These are phyloP conservation scores for Epistrophe grossulariae DNA, from an alignment of 2,888 invertebrate genomes.

Conservation along the genomic window DNA sequence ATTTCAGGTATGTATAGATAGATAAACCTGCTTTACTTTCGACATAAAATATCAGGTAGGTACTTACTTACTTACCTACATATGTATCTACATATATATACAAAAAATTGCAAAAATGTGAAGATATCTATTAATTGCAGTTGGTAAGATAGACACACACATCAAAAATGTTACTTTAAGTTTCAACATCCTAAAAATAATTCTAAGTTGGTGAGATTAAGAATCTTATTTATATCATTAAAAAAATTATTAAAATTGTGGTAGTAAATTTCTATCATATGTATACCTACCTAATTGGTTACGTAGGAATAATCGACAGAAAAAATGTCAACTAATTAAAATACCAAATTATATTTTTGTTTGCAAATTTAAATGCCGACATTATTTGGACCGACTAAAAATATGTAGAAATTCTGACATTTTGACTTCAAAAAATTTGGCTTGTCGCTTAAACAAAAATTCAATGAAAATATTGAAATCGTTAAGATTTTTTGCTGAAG, in stretches of 20 bases:
- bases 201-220: neutral
- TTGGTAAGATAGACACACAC: neutral
- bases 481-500: too few species aligned
- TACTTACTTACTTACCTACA: neutral
- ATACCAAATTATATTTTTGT: too few species aligned
- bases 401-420: too few species aligned
- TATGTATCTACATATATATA: neutral
- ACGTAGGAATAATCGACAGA: too few species aligned
- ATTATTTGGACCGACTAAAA: too few species aligned
- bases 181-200: neutral
- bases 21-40: slow-evolving; percentile 2
- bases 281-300: too few species aligned
- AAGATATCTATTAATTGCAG: slow-evolving; percentile 8
- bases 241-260: neutral
- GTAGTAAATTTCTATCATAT: neutral
- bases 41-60: neutral
- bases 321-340: too few species aligned
- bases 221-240: neutral
- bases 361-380: too few species aligned
- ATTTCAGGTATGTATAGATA: slow-evolving; percentile 23
- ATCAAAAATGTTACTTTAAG: neutral
- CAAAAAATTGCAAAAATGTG: neutral
- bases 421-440: too few species aligned
- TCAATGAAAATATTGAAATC: too few species aligned
- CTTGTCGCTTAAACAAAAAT: too few species aligned